Conservation (phyloP, 2,797 vertebrate species). For the Loris lydekkerianus region DNA sequence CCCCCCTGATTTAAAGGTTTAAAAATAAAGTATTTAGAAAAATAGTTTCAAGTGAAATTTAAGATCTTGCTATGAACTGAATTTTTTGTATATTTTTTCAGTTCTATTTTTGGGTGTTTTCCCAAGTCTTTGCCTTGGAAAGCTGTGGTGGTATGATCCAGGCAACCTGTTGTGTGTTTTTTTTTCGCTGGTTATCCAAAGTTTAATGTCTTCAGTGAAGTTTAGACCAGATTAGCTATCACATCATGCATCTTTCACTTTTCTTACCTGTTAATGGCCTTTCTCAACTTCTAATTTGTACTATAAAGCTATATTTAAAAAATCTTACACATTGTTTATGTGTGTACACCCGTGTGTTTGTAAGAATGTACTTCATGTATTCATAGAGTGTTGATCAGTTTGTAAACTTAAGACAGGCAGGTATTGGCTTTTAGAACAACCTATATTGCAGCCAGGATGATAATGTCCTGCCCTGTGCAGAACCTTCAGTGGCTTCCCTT, state of each 20-base stretch:
- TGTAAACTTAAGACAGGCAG: neutral
- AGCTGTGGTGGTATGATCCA: neutral
- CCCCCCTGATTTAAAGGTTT: slow-evolving; percentile 1
- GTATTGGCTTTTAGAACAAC: neutral
- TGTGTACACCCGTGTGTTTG: neutral
- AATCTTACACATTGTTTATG: neutral
- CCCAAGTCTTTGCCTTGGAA: neutral
- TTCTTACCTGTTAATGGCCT: slow-evolving; percentile 10
- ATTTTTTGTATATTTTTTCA: neutral
- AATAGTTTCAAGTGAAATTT: slow-evolving; percentile 49
- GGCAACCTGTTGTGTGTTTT: neutral
- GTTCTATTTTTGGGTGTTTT: neutral
- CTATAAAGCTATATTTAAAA: neutral
- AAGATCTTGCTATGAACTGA: slow-evolving; percentile 54
- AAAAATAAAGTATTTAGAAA: slow-evolving; percentile 56
- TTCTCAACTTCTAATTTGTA: neutral
- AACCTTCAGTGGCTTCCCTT: slow-evolving; percentile 32
- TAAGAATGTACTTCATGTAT: neutral
- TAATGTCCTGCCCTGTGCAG: neutral
- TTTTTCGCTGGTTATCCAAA: neutral
- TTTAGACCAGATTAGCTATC: neutral
- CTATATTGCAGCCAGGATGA: neutral
- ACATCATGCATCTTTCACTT: neutral
- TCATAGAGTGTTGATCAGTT: neutral
- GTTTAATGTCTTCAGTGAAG: neutral